phyloP scores from a whole-genome alignment of 2,113 vertebrate species.

The Dasypus novemcinctus region DNA sequence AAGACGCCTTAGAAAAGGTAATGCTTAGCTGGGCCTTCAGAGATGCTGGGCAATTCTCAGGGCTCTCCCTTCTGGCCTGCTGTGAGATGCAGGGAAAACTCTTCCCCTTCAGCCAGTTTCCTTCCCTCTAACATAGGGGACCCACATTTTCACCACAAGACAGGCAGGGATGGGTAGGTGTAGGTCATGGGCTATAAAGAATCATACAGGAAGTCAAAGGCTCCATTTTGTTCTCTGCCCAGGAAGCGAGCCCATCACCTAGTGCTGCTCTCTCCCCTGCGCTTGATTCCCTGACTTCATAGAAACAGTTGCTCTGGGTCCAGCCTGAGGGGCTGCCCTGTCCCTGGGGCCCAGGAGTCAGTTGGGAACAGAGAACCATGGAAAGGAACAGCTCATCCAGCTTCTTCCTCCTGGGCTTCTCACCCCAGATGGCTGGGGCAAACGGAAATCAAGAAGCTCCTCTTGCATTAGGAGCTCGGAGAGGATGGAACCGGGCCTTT shows the following conservation, averaged over 20 bases:
- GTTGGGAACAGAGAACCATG: neutral
- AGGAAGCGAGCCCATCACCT: slow-evolving; percentile 65
- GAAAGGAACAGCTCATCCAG: slow-evolving; percentile 33
- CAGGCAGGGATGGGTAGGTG: neutral
- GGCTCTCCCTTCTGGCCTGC: neutral
- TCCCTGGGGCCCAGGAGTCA: slow-evolving; percentile 43
- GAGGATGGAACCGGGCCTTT: neutral
- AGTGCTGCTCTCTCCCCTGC: neutral
- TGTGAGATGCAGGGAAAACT: neutral
- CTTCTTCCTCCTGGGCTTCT: neutral
- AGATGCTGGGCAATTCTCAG: neutral
- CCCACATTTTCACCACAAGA: neutral
- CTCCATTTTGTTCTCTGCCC: slow-evolving; percentile 55
- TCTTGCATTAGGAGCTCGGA: neutral
- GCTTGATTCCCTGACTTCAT: slow-evolving; percentile 40
- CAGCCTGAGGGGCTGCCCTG: slow-evolving; percentile 39
- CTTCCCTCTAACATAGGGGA: neutral
- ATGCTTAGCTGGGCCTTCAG: neutral
- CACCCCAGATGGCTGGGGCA: neutral
- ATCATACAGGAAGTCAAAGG: slow-evolving; percentile 53
- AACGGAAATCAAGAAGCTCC: neutral
- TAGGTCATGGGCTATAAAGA: neutral
- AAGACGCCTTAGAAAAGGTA: neutral
- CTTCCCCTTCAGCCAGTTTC: neutral
- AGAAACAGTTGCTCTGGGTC: neutral